phyloP scores from a whole-genome alignment of 2,797 vertebrate species.

The Brachymystax lenok region DNA sequence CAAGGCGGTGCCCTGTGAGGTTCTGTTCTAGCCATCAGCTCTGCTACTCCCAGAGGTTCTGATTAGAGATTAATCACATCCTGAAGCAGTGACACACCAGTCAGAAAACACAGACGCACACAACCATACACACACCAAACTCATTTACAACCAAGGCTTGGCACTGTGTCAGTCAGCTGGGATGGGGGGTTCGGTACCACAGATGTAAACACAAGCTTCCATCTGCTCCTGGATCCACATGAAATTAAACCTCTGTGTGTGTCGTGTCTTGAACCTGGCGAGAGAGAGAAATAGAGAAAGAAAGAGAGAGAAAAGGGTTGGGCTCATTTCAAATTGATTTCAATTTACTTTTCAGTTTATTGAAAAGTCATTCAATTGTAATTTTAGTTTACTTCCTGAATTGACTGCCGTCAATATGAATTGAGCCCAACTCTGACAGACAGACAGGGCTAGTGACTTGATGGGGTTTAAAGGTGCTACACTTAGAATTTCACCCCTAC shows the following conservation, averaged over 20 bases:
- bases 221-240: slow-evolving; percentile 20
- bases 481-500: no score
- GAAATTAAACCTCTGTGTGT: background rate
- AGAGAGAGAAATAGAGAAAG: slow-evolving; percentile 41
- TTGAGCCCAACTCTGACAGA: no score
- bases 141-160: background rate
- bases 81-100: slow-evolving; percentile 24
- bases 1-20: background rate
- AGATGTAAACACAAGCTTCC: slow-evolving; percentile 19
- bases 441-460: background rate
- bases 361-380: no score
- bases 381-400: no score
- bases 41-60: slow-evolving; percentile 37
- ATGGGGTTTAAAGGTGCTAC: no score
- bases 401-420: no score
- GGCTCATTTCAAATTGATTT: slow-evolving; percentile 23
- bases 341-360: background rate
- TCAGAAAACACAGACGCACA: background rate
- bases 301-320: slow-evolving; percentile 51
- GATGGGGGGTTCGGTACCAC: background rate
- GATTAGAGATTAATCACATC: slow-evolving; percentile 58
- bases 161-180: background rate
- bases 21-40: slow-evolving; percentile 7
- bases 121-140: background rate
- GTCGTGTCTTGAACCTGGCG: background rate